Evolutionary conservation across 1,140 invertebrate genomes (phyloP).

Genomic region (Tenebrio molitor): DNA sequence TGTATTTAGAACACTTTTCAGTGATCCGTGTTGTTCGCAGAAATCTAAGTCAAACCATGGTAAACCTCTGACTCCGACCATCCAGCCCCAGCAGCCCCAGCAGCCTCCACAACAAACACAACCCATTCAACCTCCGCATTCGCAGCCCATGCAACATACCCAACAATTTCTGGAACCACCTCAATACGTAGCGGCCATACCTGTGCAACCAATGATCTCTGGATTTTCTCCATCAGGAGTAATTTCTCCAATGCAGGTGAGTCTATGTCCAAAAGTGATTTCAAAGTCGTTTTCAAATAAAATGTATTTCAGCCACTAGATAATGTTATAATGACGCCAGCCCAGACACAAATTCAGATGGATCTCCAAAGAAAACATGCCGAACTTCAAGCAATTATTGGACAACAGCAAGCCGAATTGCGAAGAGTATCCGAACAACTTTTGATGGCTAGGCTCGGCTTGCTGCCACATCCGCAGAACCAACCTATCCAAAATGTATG

Average conservation of each 20-base stretch:
- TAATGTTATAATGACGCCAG: conserved; percentile 70
- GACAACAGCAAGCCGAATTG: conserved; percentile 88
- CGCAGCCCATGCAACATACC: conserved; percentile 53
- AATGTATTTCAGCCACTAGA: conserved; percentile 54
- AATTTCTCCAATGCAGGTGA: conserved; percentile 65
- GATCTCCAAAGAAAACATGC: conserved; percentile 88
- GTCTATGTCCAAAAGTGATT: no score
- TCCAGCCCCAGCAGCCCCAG: conserved; percentile 35
- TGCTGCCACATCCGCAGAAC: conserved; percentile 75
- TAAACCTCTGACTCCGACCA: conserved; percentile 14
- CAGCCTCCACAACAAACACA: conserved; percentile 8
- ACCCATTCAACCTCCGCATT: conserved; percentile 36
- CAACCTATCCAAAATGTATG: conserved; percentile 65
- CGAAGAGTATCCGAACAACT: conserved; percentile 87
- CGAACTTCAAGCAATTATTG: conserved; percentile 86
- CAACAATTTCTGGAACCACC: conserved; percentile 69
- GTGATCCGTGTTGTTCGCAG: conserved; percentile 55
- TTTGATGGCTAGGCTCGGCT: conserved; percentile 84
- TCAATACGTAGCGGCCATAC: conserved; percentile 75
- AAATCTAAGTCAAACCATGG: conserved; percentile 52
- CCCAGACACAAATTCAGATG: conserved; percentile 78
- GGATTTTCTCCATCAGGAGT: conserved; percentile 63
- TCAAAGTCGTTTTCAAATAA: neutral
- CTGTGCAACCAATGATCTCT: conserved; percentile 72
- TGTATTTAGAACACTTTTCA: no score